A percentile compares a stretch with the other conserved stretches of the same genome.
Conservation (phyloP, 2,113 vertebrate genomes). For the Corynorhinus townsendii region DNA sequence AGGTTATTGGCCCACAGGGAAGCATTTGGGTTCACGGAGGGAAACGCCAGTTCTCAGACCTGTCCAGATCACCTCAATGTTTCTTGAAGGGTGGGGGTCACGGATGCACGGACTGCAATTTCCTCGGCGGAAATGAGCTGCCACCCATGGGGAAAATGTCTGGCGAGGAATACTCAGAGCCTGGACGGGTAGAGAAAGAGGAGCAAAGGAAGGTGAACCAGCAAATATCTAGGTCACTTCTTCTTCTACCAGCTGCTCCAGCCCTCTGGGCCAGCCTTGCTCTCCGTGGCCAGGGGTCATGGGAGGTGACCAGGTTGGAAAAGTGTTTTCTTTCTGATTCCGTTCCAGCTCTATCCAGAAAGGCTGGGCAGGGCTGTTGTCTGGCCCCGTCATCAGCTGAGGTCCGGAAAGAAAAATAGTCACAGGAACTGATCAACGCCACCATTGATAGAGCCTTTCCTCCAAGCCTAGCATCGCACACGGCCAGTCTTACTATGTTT, state of each 20-base stretch:
- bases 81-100: neutral
- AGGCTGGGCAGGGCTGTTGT: neutral
- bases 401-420: neutral
- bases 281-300: neutral
- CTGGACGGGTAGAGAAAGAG: neutral
- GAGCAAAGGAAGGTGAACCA: neutral
- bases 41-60: neutral
- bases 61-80: neutral
- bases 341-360: rapidly evolving
- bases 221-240: slow-evolving; percentile 53
- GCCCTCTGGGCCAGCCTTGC: slow-evolving; percentile 12
- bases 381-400: neutral
- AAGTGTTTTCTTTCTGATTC: neutral
- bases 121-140: neutral
- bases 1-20: neutral
- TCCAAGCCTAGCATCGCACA: rapidly evolving
- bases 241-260: slow-evolving; percentile 58
- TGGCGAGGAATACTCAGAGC: neutral
- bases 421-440: neutral
- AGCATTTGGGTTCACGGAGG: neutral
- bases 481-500: neutral
- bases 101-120: neutral
- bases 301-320: neutral
- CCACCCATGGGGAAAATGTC: neutral
- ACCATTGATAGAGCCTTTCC: rapidly evolving